phyloP scores from a whole-genome alignment of 2,797 vertebrate species.

The Cirrhinus mrigala region DNA sequence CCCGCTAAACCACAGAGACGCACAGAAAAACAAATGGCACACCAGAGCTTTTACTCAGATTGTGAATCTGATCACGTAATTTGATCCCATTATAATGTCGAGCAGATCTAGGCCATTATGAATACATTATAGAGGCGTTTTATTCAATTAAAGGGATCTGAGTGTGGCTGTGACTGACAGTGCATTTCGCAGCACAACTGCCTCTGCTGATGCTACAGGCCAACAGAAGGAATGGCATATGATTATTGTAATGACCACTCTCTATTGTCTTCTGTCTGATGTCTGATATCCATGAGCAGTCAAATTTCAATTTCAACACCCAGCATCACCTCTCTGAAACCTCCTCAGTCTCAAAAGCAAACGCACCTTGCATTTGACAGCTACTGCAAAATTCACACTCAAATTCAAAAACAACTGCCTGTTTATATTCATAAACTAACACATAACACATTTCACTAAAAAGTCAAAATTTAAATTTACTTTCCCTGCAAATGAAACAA shows the following conservation, averaged over 20 bases:
- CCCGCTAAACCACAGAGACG: not conserved
- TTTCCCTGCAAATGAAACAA: not conserved
- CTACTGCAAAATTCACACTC: not conserved
- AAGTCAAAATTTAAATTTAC: not conserved
- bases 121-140: conserved; percentile 43
- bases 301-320: not conserved
- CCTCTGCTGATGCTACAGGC: conserved; percentile 3
- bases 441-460: not conserved
- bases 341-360: not conserved
- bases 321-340: not conserved
- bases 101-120: conserved; percentile 41
- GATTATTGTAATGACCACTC: not conserved
- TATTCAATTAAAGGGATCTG: conserved; percentile 33
- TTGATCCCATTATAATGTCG: conserved; percentile 36
- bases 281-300: not conserved
- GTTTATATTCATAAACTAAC: not conserved
- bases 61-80: conserved; percentile 42
- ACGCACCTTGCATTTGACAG: not conserved
- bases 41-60: conserved; percentile 17
- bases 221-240: conserved; percentile 31
- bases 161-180: conserved; percentile 27
- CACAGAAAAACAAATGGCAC: conserved; percentile 10
- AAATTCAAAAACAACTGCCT: not conserved
- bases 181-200: conserved; percentile 29
- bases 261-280: not conserved